phyloP scores from a whole-genome alignment of 2,888 invertebrate genomes.

The Tenodera sinensis region DNA sequence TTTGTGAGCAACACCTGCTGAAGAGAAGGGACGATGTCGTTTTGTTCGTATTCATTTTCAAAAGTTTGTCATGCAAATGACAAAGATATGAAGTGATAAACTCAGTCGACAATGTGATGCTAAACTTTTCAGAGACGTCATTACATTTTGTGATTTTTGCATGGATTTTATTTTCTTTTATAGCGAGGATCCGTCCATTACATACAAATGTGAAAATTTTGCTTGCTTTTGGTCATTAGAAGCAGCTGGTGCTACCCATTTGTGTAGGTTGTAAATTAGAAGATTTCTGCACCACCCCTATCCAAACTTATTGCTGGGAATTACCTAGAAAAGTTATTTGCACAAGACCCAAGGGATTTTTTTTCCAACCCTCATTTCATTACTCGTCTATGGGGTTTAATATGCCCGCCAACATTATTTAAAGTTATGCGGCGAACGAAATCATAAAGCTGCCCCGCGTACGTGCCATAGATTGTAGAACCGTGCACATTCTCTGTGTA shows the following conservation, averaged over 20 bases:
- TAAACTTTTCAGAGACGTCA: background rate
- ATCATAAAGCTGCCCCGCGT: background rate
- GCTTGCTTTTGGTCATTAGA: background rate
- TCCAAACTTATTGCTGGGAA: background rate
- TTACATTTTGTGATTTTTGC: background rate
- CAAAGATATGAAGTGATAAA: background rate
- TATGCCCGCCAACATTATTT: conserved; percentile 4
- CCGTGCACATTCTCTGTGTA: background rate
- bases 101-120: background rate
- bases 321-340: conserved; percentile 4
- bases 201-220: background rate
- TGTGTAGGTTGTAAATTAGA: conserved; percentile 12
- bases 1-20: no score
- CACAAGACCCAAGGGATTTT: background rate
- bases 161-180: background rate
- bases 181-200: background rate
- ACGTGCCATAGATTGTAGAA: background rate
- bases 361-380: background rate
- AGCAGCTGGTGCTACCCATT: conserved; percentile 2
- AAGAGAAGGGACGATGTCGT: no score
- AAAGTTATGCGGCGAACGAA: background rate
- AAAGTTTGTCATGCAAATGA: background rate
- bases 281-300: background rate
- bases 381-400: conserved; percentile 3
- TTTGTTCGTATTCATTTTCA: no score